These are phyloP conservation scores for Drosophila siamana DNA, from an alignment of 2,888 invertebrate genomes.

Conservation along the genomic window DNA sequence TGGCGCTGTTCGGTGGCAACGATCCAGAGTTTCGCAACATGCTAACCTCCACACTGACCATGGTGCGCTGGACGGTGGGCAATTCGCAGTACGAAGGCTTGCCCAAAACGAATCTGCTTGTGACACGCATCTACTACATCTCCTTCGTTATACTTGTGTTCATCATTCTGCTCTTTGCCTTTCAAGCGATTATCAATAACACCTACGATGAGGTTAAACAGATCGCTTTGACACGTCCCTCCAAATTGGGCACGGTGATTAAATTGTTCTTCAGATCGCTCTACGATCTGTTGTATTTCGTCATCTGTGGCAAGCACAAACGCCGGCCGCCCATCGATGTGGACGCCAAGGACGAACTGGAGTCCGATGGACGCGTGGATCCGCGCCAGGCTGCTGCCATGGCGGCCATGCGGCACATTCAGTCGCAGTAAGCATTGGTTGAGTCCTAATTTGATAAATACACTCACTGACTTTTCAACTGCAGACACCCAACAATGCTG, in stretches of 20 bases:
- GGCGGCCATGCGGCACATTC: too few species aligned
- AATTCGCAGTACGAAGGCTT: too few species aligned
- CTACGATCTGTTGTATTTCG: conserved; percentile 5
- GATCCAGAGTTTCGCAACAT: too few species aligned
- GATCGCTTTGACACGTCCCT: background rate
- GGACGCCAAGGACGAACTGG: conserved; percentile 12
- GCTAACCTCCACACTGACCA: too few species aligned
- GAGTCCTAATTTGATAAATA: too few species aligned
- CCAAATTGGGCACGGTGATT: background rate
- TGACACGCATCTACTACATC: conserved; percentile 38
- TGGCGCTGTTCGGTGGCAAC: too few species aligned
- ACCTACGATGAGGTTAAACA: conserved; percentile 38
- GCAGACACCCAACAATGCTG: background rate
- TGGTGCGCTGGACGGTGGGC: too few species aligned
- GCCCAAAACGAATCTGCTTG: too few species aligned
- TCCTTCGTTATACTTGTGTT: conserved; percentile 37
- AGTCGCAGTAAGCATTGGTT: too few species aligned
- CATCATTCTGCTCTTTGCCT: too few species aligned
- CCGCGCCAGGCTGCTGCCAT: too few species aligned
- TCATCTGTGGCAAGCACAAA: background rate
- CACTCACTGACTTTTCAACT: too few species aligned
- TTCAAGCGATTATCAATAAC: conserved; percentile 43
- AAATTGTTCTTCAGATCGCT: conserved; percentile 3
- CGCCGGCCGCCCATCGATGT: background rate
- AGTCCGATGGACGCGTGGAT: background rate